Evolutionary conservation across 2,797 vertebrate species (phyloP), one percentile per base, ranked within the genome.

Genomic region (Typhlichthys subterraneus): DNA sequence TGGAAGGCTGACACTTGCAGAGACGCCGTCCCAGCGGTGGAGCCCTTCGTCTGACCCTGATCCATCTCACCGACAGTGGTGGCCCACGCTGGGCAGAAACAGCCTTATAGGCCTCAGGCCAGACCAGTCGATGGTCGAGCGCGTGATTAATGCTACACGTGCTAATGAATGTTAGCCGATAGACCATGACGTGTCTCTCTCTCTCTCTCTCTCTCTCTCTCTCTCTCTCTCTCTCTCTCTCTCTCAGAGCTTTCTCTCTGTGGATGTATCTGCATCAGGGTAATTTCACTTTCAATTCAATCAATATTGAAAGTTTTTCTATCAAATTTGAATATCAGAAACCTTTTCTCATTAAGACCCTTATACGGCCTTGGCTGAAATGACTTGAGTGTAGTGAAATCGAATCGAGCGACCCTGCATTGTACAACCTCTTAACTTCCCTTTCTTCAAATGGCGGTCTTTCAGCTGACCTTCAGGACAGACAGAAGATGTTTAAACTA

Each of bases 81-180:
- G 3, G 64, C 61, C 38, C 12, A 2, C 5, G 6, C 33, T 3
- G 13, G 12, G 2, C 23, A 6, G 53, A 33, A 38, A 50, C 13
- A 63, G 50, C 17, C 10, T 15, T 5, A 10, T 6, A 67, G 53
- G 38, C 33, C 56, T 52, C 53, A 67, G n/a, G 58, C n/a, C 42
- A 38, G 42, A 47, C 14, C n/a, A 67, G 42, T 70, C 2, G 31
- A 63, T 73, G 57, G n/a, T 7, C 45, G 14, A 17, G n/a, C 66
- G 42, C 48, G 10, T 67, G 64, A 75, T 65, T 3, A 60, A 63
- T 57, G 45, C 38, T 45, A 17, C 15, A 57, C 47, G 17, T 57
- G 23, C 15, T 65, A 71, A 71, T 77, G 56, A 66, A 12, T 10
- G 53, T 54, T 38, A 48, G 69, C 64, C 65, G 62, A 66, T 53